Evolutionary conservation across 2,888 invertebrate species (phyloP), one percentile per base, ranked within the genome.

Genomic region (Agrotis ipsilon): DNA sequence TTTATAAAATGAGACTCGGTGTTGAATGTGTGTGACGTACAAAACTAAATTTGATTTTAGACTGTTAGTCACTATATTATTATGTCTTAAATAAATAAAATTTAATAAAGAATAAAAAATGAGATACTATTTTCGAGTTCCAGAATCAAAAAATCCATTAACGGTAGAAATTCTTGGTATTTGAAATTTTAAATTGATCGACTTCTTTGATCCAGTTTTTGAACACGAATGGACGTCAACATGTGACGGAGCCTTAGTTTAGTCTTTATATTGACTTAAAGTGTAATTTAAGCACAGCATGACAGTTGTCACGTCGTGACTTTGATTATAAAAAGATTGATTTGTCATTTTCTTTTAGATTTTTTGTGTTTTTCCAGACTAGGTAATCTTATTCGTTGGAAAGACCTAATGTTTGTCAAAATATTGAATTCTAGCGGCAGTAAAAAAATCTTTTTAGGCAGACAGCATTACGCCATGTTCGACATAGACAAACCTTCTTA

Each of bases 291-390:
- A 65, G 39, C 51, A 7, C 63, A 48, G 19, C 59, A 48, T 64
- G 71, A 76, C 80, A 76, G 72, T 46, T 80, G 51, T 71, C 66
- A 61, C 69, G 57, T 73, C 72, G 70, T 72, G 57, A 60, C 27
- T 55, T 48, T 5, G 0, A 64, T 32, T 66, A 66, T 18, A 55
- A 5, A 66, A 80, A 72, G 59, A 75, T 70, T 69, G 68, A 76
- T 68, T 76, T 52, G 46, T 78, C 70, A 69, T 68, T 58, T 82
- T 54, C 48, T 39, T 57, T 75, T 58, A 21, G 27, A 39, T 39
- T 39, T 39, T 39, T 39, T 11, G 11, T 39, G 39, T 39, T 39
- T 11, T 39, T 9, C 9, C 32, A 32, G 9, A 32, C n/a, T n/a
- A n/a, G n/a, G n/a, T n/a, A n/a, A n/a, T n/a, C n/a, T n/a, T n/a